Percentiles rank a stretch among this genome's conserved stretches.
These are phyloP conservation scores for Andricus grossulariae DNA, from an alignment of 1,140 invertebrate genomes.

Conservation along the genomic window DNA sequence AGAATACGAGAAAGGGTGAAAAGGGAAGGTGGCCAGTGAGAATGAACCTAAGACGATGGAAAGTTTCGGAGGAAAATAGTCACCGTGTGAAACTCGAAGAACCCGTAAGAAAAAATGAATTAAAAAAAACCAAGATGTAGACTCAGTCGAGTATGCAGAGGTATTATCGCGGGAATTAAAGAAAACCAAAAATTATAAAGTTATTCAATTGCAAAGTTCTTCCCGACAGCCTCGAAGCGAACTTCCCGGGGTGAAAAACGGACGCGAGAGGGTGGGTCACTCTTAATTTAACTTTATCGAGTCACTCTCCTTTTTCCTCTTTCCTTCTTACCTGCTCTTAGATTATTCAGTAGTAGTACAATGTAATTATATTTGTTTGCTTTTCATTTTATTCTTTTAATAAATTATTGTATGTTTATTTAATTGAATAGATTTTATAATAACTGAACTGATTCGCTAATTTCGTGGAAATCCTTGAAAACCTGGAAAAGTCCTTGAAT, in stretches of 20 bases:
- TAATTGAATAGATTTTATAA: too few species aligned
- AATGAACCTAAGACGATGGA: slow-evolving; percentile 37
- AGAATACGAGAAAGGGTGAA: slow-evolving; percentile 42
- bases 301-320: slow-evolving; percentile 44
- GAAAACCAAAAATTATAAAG: slow-evolving; percentile 63
- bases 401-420: too few species aligned
- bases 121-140: not conserved
- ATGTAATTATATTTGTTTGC: too few species aligned
- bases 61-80: slow-evolving; percentile 38
- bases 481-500: too few species aligned
- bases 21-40: slow-evolving; percentile 33
- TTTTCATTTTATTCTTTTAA: too few species aligned
- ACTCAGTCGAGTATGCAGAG: slow-evolving; percentile 41
- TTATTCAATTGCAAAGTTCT: slow-evolving; percentile 64
- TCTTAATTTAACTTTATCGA: slow-evolving; percentile 64
- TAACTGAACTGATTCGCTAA: too few species aligned
- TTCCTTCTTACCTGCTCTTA: slow-evolving; percentile 16
- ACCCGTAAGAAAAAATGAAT: slow-evolving; percentile 31
- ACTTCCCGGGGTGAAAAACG: slow-evolving; percentile 40
- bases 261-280: slow-evolving; percentile 33
- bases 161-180: slow-evolving; percentile 59
- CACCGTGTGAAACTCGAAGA: not conserved
- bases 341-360: too few species aligned
- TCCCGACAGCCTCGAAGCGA: slow-evolving; percentile 31
- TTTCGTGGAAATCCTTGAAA: too few species aligned